Evolutionary conservation across 1,140 invertebrate species (phyloP), one percentile per base, ranked within the genome.

Genomic region (Pseudomyrmex dendroicus): DNA sequence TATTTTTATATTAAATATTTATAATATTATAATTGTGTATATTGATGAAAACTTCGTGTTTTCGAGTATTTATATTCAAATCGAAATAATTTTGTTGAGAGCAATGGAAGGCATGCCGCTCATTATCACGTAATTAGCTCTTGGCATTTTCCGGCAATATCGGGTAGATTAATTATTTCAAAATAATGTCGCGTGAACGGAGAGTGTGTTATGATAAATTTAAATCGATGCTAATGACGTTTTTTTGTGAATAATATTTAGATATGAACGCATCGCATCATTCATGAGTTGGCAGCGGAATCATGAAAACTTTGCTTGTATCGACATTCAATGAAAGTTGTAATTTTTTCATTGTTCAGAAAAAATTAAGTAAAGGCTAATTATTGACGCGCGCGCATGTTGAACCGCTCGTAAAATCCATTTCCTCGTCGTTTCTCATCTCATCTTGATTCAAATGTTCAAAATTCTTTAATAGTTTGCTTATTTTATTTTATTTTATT

Each of bases 161-260:
- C 54, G 73, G 20, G 12, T 54, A 17, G 22, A 77, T 77, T 77
- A 77, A 77, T 77, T 77, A 77, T 66, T 77, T 77, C 62, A 56
- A 77, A 77, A 77, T 63, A 77, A 56, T 35, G 48, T 66, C 54
- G 22, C 17, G 20, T 44, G 44, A 17, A 10, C 7, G 50, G 22
- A 35, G 54, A 61, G 56, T 20, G 8, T 15, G 62, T 77, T 66
- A 67, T 67, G 56, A 77, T 25, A 67, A 54, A 67, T 67, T 67
- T 77, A 77, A 77, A 77, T 77, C 25, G 1, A 25, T 64, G 50
- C 46, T 77, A 67, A 77, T 63, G 48, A 67, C 64, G n/a, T 77
- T 77, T 77, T 17, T 15, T 66, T 9, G 50, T 77, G 25, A 77
- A 77, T 77, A 77, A 77, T 67, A 52, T 77, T 67, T 56, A 77